Evolutionary conservation across 2,113 vertebrate species (phyloP), one percentile per base, ranked within the genome.

Genomic region (Nymphicus hollandicus): DNA sequence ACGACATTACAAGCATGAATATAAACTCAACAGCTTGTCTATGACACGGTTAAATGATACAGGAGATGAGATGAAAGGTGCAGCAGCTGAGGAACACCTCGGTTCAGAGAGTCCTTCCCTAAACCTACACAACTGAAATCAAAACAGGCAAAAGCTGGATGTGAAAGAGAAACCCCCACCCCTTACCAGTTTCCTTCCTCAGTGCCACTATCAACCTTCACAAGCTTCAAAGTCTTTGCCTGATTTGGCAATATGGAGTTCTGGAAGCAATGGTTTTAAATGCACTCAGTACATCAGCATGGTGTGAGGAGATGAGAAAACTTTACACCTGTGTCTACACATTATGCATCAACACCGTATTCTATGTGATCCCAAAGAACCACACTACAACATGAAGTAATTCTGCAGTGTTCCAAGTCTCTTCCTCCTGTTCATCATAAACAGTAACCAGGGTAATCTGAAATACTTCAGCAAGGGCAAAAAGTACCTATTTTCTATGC

Each of bases 1-100:
- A 88, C 39, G 95, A 97, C 90, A 93, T 95, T 94, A 97, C 95
- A 94, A 92, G 95, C 9, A 11, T 94, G 96, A 93, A 61, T 97
- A 95, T 91, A 81, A 98, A 96, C 88, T 81, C 31, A 91, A 71
- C 66, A 73, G 56, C 39, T 93, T 0, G 0, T 73, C 72, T 79
- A 20, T 55, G 71, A 43, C 61, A 79, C 10, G 77, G 93, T 44
- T 53, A 63, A 73, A 27, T 56, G 88, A 60, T 64, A 70, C 37
- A 70, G 69, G 64, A 47, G 52, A 23, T 44, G 88, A 85, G 87
- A 61, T 81, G 72, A 55, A 8, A 6, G 65, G 65, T 11, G 46
- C 6, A 85, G 84, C 81, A 85, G 91, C 61, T 58, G 78, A 89
- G 50, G 2, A 44, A 87, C 20, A 71, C 55, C 61, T 18, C 22